Base-by-base conservation (phyloP, 2,797 vertebrate genomes). In the Adelosebastes latens region DNA sequence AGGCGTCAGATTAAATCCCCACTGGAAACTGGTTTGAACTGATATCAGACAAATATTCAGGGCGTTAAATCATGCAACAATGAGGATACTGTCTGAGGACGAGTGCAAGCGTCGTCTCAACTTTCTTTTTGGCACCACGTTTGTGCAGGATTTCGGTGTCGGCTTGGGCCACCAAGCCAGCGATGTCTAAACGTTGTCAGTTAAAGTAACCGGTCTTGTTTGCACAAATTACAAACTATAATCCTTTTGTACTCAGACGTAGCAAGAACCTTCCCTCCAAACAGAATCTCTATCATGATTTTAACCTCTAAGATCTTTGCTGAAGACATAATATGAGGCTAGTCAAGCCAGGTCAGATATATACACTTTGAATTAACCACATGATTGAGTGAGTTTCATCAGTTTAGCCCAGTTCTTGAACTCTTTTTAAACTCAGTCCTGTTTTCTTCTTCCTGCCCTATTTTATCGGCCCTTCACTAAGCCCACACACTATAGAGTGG, bases 31-130 rank as follows among this genome's bases (percentile, higher is more conserved):
- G 72, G 65, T 84, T 64, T 70, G 5, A 70, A 77, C 32, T 68
- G 49, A 68, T 76, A 72, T 59, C 20, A 73, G 64, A 81, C 52
- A 75, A 61, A 79, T 64, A 78, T 78, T 79, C 25, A 52, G 60
- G 71, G 59, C 22, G 8, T 71, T 69, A 65, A 79, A 77, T 72
- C 42, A 18, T 59, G 20, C 31, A 82, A 88, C 84, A 91, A 83
- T 84, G 77, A 32, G 25, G 24, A 77, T 22, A 49, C 34, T 84
- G 83, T 91, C 52, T 89, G 68, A 5, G 49, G 59, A 83, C 1
- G 22, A 78, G 66, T 14, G n/a, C 71, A 62, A 39, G 58, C 8
- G 55, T 83, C 34, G 6, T 79, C 86, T 86, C 72, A n/a, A 27
- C 68, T 83, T 84, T 84, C 77, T 16, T 75, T 65, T 70, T 85